These are phyloP conservation scores for Ginglymostoma cirratum DNA, from an alignment of 2,113 vertebrate genomes.

Conservation along the genomic window DNA sequence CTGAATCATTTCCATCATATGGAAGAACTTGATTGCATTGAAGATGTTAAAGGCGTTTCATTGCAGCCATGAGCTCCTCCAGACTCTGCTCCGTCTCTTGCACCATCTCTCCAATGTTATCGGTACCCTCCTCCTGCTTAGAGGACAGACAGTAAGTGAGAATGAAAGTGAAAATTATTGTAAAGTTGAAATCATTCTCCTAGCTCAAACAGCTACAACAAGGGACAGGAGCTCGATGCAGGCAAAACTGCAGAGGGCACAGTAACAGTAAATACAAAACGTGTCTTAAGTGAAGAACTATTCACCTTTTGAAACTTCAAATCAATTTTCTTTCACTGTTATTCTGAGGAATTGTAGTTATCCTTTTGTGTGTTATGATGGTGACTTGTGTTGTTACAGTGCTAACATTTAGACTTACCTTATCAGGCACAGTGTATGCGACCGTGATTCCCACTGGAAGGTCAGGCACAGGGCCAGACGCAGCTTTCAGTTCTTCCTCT, in stretches of 20 bases:
- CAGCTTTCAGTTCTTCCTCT: slow-evolving; percentile 74
- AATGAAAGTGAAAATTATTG: not conserved
- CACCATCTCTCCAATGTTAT: slow-evolving; percentile 53
- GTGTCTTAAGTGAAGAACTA: not conserved
- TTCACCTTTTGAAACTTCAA: not conserved
- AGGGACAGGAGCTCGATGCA: not conserved
- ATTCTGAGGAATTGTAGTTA: too few relatives aligned
- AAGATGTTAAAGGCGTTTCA: slow-evolving; percentile 72
- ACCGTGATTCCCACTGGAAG: slow-evolving; percentile 86
- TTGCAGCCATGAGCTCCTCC: slow-evolving; percentile 89
- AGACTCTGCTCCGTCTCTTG: slow-evolving; percentile 79
- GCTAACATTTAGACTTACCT: slow-evolving; percentile 54
- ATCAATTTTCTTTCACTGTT: too few relatives aligned
- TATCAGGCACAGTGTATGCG: slow-evolving; percentile 82
- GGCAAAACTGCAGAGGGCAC: not conserved
- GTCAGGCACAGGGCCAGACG: slow-evolving; percentile 69
- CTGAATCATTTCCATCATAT: not conserved
- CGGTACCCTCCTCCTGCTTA: slow-evolving; percentile 43
- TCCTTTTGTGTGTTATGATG: not conserved
- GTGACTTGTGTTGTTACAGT: not conserved
- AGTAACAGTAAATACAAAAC: not conserved
- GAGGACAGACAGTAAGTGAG: not conserved
- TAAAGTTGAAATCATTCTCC: not conserved
- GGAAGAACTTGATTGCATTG: not conserved
- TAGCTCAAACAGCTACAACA: not conserved